Percentiles rank a stretch among this genome's conserved stretches.
Conservation (phyloP, 2,797 vertebrate species). For the Pagetopsis macropterus region DNA sequence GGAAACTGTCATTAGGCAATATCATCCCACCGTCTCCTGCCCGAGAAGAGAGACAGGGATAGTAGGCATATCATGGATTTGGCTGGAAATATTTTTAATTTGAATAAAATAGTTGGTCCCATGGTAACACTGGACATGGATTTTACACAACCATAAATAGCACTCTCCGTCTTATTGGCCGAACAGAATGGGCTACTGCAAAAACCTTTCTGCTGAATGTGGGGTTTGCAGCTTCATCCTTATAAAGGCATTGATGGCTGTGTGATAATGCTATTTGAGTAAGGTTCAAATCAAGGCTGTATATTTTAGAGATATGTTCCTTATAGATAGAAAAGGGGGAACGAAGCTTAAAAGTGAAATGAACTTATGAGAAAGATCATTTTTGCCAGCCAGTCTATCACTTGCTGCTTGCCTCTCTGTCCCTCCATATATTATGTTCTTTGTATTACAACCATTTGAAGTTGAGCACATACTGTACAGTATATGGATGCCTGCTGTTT, state of each 20-base stretch:
- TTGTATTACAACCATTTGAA: background rate
- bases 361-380: constrained; percentile 15
- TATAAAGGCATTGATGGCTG: constrained; percentile 28
- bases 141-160: constrained; percentile 44
- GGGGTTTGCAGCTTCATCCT: constrained; percentile 30
- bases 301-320: constrained; percentile 17
- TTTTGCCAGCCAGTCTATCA: constrained; percentile 29
- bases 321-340: constrained; percentile 21
- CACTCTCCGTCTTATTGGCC: constrained; percentile 20
- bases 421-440: constrained; percentile 4
- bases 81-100: constrained; percentile 46
- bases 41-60: constrained; percentile 22
- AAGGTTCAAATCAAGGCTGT: constrained; percentile 30
- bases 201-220: constrained; percentile 41
- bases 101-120: constrained; percentile 43
- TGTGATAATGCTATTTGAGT: constrained; percentile 13
- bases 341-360: constrained; percentile 34
- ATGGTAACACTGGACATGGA: constrained; percentile 39
- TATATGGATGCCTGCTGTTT: background rate
- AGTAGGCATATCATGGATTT: constrained; percentile 44
- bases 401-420: background rate
- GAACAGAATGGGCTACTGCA: constrained; percentile 22
- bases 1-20: constrained; percentile 41
- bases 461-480: background rate
- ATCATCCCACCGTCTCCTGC: constrained; percentile 32